Base-by-base conservation (phyloP, 2,888 invertebrate species). In the Orthosia gothica region DNA sequence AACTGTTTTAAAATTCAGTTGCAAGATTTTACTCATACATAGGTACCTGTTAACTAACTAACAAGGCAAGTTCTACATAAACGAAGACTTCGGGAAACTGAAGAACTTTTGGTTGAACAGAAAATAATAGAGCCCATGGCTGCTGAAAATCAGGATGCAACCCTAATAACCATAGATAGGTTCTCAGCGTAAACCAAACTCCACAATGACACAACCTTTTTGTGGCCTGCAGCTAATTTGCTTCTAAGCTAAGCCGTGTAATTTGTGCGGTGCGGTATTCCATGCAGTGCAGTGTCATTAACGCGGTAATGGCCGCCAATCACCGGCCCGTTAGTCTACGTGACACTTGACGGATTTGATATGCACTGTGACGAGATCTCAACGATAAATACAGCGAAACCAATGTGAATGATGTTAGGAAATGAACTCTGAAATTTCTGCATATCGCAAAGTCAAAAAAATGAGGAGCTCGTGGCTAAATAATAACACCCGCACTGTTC, bases 221-320 rank as follows among this genome's bases (percentile, higher is more conserved):
- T 45, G 20, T 63, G 16, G 40, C 23, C 5, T 55, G 47, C 12
- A 55, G 47, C n/a, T 62, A 65, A 66, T 71, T 62, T 26, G 26
- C 40, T 20, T 26, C 18, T 32, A 23, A 20, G 32, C 59, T 57
- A 26, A 40, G 54, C 62, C 15, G 23, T 55, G 66, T 69, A 74
- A 80, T 76, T 81, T 76, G 64, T 49, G 23, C 57, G 45, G 32
- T 47, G 59, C 55, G 58, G 62, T 74, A 62, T 68, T 52, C 55
- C 58, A 69, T 68, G 68, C 70, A 73, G 49, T 69, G 55, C 52
- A 49, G 82, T 71, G 79, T 71, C 70, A 82, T 81, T 82, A 82
- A 57, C 12, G 67, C 15, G 74, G 58, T 71, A 73, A 82, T 66
- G 50, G 40, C n/a, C 23, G 52, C 65, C 74, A 78, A 82, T 82